Base-by-base conservation (phyloP, 2,113 vertebrate species). In the Petrocephalus microphthalmus region DNA sequence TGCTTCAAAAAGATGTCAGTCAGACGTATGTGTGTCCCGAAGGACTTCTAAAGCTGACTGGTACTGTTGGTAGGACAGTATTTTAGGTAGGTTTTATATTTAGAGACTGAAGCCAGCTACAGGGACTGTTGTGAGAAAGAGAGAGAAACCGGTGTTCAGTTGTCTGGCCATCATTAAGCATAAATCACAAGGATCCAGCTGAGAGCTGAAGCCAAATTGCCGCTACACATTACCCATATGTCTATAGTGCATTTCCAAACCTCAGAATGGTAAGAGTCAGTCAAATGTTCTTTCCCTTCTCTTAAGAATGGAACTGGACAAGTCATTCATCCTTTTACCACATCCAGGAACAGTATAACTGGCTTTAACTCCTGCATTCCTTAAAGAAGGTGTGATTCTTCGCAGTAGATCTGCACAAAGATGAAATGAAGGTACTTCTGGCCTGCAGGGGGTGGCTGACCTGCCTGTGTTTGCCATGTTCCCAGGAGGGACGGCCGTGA, bases 41-140 rank as follows among this genome's bases (percentile, higher is more conserved):
- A 42, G 15, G 71, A 15, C 71, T 78, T 42, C 71, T 37, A 78
- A 42, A 78, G 15, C 71, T 67, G 60, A 67, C 60, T 67, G 60
- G 10, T 13, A 67, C 60, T 8, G 71, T 78, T 29, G 37, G 71
- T 42, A 29, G 33, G 71, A 78, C 37, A 78, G 71, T 78, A 78
- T 78, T 78, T 78, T 78, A 42, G 71, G 29, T 42, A 78, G 71
- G 33, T 78, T 42, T 78, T 78, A 78, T 78, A 78, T 78, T 78
- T 78, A 42, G 71, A 78, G 71, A 42, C 71, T 74, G 67, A 37
- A 74, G 29, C 29, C 67, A 74, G 29, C 67, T 78, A 42, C 15
- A 78, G 71, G 33, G 33, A 78, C 42, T 78, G 15, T 78, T 78
- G 81, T 51, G n/a, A n/a, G 42, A 10, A 20, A 64, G 60, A 67